A percentile compares a stretch with the other conserved stretches of the same genome.
phyloP scores from a whole-genome alignment of 2,888 invertebrate genomes.

The Lepetodrilus schrolli region DNA sequence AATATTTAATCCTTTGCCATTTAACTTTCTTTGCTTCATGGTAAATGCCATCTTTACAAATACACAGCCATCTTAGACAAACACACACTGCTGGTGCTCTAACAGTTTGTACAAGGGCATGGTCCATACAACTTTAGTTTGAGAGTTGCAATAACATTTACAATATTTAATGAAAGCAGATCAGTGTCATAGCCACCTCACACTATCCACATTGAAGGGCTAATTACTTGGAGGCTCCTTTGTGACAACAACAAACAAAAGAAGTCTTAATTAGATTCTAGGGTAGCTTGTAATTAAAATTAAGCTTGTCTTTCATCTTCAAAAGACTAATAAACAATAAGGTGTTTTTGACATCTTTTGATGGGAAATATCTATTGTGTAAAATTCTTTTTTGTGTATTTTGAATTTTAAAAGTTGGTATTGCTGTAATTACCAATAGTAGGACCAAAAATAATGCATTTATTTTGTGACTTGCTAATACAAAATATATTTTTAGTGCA shows the following conservation, averaged over 20 bases:
- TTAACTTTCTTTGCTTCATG: too few species aligned
- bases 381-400: too few species aligned
- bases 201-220: background rate
- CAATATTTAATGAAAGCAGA: background rate
- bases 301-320: background rate
- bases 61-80: too few species aligned
- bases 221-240: background rate
- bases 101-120: slow-evolving; percentile 13
- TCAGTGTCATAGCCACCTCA: slow-evolving; percentile 1
- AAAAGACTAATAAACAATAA: background rate
- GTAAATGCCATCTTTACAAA: too few species aligned
- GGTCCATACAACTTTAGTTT: too few species aligned
- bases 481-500: too few species aligned
- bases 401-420: too few species aligned
- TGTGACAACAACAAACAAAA: background rate
- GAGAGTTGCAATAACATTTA: background rate
- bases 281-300: background rate
- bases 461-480: too few species aligned
- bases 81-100: background rate
- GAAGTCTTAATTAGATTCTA: background rate
- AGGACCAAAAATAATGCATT: too few species aligned
- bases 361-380: too few species aligned
- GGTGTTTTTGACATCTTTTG: background rate
- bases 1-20: too few species aligned
- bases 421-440: too few species aligned